Evolutionary conservation across 2,888 invertebrate species (phyloP).

Genomic region (Coremacera marginata): DNA sequence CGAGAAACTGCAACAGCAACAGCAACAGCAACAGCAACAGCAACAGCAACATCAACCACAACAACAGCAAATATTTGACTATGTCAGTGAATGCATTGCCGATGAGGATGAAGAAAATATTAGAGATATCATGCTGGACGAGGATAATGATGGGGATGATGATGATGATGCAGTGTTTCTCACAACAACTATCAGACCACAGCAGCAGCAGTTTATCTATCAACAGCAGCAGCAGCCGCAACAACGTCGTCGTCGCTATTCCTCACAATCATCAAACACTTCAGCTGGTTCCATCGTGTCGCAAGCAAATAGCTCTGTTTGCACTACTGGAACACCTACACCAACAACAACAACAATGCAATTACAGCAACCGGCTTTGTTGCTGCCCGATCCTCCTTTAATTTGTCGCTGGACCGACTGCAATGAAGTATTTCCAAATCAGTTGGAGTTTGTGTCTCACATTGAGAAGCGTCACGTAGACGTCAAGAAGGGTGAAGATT

Average conservation of each 20-base stretch:
- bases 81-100: conserved; percentile 34
- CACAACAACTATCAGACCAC: conserved; percentile 17
- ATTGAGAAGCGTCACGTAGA: conserved; percentile 92
- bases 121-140: conserved; percentile 46
- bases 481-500: conserved; percentile 86
- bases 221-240: background rate
- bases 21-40: conserved; percentile 31
- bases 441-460: conserved; percentile 83
- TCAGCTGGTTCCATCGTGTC: background rate
- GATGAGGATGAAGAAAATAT: conserved; percentile 51
- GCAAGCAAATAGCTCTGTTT: background rate
- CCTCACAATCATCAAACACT: conserved; percentile 33
- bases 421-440: conserved; percentile 82
- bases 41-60: conserved; percentile 23
- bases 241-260: conserved; percentile 32
- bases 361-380: background rate
- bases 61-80: conserved; percentile 29
- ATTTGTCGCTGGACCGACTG: conserved; percentile 90
- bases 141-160: conserved; percentile 47
- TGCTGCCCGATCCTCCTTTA: conserved; percentile 47
- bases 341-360: background rate
- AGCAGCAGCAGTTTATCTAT: background rate
- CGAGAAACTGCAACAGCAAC: conserved; percentile 25
- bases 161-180: conserved; percentile 55
- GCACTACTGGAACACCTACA: background rate